Base-by-base conservation (phyloP, 2,888 invertebrate species). In the Cremastinae sp. region DNA sequence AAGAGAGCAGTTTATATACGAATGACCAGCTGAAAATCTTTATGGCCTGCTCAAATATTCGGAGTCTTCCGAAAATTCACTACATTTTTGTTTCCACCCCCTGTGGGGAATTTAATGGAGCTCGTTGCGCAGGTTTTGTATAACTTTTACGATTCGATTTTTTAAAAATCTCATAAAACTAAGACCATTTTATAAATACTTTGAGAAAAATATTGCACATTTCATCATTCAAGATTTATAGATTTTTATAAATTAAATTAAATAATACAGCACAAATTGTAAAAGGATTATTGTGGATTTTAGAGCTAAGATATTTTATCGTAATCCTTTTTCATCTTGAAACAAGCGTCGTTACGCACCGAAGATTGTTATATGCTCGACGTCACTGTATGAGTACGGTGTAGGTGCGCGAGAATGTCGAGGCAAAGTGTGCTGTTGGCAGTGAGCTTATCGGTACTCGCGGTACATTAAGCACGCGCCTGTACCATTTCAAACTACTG, bases 381-480 rank as follows among this genome's bases (percentile, higher is more conserved):
- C 28, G 20, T 43, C n/a, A 10, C n/a, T 37, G 61, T 65, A 58
- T 18, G 43, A 14, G 55, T 12, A 58, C 20, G 16, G 39, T 53
- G 20, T 62, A 68, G 61, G 10, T 20, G 16, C 37, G 12, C n/a
- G n/a, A n/a, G n/a, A n/a, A n/a, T n/a, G 51, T 37, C 37, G 18
- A 41, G 37, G 41, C 47, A 53, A 8, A 18, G 76, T 58, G 70
- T 70, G 70, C 43, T 53, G 64, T 69, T 76, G 73, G 73, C 73
- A 76, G 76, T 49, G 80, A 83, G 88, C 88, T 88, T 88, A 88
- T 88, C 88, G 85, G 86, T 79, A 82, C 86, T 89, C 85, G 88
- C 89, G 89, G 86, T 90, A 90, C 89, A 90, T 90, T 90, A 90
- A 89, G 84, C 89, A 89, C 88, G 83, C 76, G 83, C 78, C 85